A percentile compares a stretch with the other conserved stretches of the same genome.
phyloP scores from a whole-genome alignment of 2,113 vertebrate genomes.

The Nothoprocta perdicaria region DNA sequence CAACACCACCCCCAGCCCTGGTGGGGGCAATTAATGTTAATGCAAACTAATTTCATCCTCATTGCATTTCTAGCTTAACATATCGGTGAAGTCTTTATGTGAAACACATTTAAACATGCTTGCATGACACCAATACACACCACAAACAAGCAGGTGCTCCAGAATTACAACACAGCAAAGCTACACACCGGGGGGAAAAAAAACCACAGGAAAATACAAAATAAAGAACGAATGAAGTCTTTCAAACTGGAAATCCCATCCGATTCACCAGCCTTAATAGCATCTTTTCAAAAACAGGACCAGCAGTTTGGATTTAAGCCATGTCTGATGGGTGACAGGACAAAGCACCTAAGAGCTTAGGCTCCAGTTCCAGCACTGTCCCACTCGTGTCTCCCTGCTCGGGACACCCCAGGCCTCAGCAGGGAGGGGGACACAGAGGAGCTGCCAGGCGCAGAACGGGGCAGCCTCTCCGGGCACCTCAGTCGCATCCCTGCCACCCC shows the following conservation, averaged over 20 bases:
- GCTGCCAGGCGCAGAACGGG: no score
- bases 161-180: neutral
- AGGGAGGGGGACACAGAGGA: neutral
- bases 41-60: neutral
- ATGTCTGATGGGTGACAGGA: neutral
- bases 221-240: neutral
- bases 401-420: neutral
- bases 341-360: rapidly evolving
- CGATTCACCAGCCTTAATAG: neutral
- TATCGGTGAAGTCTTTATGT: neutral
- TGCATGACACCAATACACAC: no score
- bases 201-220: neutral
- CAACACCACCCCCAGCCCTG: neutral
- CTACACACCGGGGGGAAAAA: neutral
- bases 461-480: neutral
- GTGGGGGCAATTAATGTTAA: no score
- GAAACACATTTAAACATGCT: neutral
- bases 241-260: neutral
- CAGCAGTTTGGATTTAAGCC: neutral
- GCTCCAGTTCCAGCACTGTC: neutral
- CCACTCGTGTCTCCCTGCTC: neutral
- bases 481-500: neutral
- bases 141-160: neutral
- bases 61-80: neutral
- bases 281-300: rapidly evolving